A percentile compares a stretch with the other conserved stretches of the same genome.
Conservation (phyloP, 35 echinoderm and acorn worm species). For the Hemicentrotus pulcherrimus region DNA sequence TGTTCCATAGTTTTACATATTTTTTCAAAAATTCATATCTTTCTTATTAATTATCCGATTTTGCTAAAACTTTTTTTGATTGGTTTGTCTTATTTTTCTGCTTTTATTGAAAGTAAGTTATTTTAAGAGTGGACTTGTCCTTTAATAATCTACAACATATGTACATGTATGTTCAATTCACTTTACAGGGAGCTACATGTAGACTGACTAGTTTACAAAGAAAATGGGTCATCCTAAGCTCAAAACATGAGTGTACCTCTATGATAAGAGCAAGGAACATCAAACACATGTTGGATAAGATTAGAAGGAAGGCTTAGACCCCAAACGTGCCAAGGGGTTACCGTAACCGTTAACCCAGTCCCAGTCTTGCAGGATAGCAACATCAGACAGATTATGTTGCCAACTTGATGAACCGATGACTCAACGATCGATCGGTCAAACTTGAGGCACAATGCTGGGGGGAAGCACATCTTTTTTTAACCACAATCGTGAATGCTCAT, state of each 20-base stretch:
- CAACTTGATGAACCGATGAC: neutral
- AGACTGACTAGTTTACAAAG: neutral
- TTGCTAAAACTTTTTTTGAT: too few species aligned
- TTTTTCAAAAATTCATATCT: too few species aligned
- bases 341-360: neutral
- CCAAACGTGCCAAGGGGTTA: neutral
- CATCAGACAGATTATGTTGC: neutral
- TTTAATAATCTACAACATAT: too few species aligned
- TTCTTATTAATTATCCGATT: too few species aligned
- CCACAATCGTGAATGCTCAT: neutral
- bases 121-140: too few species aligned
- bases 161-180: too few species aligned
- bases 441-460: neutral
- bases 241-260: neutral
- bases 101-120: too few species aligned
- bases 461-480: neutral
- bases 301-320: conserved; percentile 7
- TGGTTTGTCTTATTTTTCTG: too few species aligned
- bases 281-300: neutral
- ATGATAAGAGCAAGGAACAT: neutral
- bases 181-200: too few species aligned
- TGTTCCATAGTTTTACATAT: too few species aligned
- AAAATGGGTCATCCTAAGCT: neutral
- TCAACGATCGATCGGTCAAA: neutral
- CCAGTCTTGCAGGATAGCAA: neutral